Evolutionary conservation across 2,113 vertebrate genomes (phyloP).

Genomic region (Sclerurus mexicanus): DNA sequence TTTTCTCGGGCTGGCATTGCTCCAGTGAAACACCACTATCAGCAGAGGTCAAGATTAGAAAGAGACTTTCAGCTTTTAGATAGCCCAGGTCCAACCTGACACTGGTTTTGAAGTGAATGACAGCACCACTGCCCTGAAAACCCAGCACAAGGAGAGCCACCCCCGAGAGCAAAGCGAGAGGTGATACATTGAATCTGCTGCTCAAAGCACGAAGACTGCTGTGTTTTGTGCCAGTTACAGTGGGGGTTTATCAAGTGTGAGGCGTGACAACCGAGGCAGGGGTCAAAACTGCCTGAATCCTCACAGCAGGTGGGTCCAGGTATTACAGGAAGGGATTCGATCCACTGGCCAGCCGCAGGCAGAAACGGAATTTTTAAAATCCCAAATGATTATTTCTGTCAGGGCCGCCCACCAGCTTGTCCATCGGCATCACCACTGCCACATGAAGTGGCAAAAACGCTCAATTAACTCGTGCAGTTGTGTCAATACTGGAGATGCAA

Average conservation of each 20-base stretch:
- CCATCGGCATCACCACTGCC: background rate
- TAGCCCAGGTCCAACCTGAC: background rate
- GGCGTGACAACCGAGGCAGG: background rate
- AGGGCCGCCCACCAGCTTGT: background rate
- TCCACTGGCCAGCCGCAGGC: background rate
- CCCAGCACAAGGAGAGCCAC: background rate
- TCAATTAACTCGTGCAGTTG: background rate
- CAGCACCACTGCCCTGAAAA: background rate
- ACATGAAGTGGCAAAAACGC: background rate
- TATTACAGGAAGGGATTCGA: constrained; percentile 32
- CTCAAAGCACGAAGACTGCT: constrained; percentile 28
- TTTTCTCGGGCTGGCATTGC: background rate
- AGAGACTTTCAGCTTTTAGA: background rate
- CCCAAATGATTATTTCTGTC: background rate
- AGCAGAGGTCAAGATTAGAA: background rate
- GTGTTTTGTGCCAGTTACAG: constrained; percentile 53
- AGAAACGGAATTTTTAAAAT: background rate
- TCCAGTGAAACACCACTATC: background rate
- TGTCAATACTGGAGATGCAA: background rate
- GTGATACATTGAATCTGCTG: background rate
- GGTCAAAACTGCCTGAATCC: constrained; percentile 31
- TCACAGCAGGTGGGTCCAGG: background rate
- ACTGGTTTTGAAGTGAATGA: background rate
- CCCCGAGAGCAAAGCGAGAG: constrained; percentile 40
- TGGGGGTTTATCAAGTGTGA: background rate